A percentile compares a stretch with the other conserved stretches of the same genome.
phyloP scores from a whole-genome alignment of 2,888 invertebrate species.

The Drosophila multiciliata region DNA sequence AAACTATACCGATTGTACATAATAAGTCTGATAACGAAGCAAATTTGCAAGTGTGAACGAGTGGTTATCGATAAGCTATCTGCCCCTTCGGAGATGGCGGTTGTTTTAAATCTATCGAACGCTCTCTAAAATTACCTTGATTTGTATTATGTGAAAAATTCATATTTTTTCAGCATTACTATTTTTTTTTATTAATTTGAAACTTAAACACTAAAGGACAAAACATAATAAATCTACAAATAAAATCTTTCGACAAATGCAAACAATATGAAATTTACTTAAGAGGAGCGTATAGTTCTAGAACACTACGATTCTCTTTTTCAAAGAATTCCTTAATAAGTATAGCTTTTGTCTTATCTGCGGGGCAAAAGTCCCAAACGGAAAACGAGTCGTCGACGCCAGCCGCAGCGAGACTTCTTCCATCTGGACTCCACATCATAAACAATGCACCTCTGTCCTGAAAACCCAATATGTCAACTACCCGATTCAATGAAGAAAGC shows the following conservation, averaged over 20 bases:
- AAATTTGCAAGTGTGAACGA: neutral
- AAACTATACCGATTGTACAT: neutral
- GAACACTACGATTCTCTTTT: slow-evolving; percentile 4
- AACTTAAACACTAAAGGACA: neutral
- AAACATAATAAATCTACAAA: neutral
- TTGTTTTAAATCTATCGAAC: neutral
- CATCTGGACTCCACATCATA: slow-evolving; percentile 83
- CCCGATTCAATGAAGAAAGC: slow-evolving; percentile 82
- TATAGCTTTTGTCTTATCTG: slow-evolving; percentile 20
- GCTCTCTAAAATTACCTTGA: too few relatives aligned
- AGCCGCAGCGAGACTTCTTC: slow-evolving; percentile 82
- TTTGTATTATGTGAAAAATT: neutral
- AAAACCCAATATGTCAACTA: slow-evolving; percentile 81
- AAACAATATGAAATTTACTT: slow-evolving; percentile 4
- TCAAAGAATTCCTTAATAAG: neutral
- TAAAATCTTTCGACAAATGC: neutral
- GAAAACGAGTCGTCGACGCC: slow-evolving; percentile 84
- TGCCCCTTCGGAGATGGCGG: neutral
- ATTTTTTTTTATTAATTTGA: neutral
- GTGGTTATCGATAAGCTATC: slow-evolving; percentile 13
- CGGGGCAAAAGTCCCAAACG: slow-evolving; percentile 84
- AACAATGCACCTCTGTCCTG: slow-evolving; percentile 80
- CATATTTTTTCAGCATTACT: neutral
- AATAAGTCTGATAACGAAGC: neutral
- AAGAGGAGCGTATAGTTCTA: slow-evolving; percentile 22